A percentile compares a stretch with the other conserved stretches of the same genome.
These are phyloP conservation scores for Eurytoma californica DNA, from an alignment of 2,888 invertebrate species.

Conservation along the genomic window DNA sequence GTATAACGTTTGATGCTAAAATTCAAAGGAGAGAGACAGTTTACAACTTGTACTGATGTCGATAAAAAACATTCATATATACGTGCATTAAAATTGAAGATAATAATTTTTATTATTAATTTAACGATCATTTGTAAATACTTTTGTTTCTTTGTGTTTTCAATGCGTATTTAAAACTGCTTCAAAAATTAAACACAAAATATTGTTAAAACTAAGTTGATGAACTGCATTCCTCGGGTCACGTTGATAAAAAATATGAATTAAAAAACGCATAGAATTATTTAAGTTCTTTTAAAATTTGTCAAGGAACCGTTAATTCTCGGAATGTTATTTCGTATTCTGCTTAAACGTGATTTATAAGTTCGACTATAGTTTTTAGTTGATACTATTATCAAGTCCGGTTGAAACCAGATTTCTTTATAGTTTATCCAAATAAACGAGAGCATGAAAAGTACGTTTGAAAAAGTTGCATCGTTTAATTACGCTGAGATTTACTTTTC, in stretches of 20 bases:
- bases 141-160: no score
- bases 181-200: background rate
- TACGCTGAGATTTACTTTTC: background rate
- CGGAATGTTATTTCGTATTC: no score
- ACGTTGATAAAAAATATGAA: background rate
- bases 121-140: no score
- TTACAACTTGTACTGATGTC: background rate
- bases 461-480: background rate
- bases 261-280: background rate
- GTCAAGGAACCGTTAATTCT: no score
- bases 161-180: no score
- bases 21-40: background rate
- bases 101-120: no score
- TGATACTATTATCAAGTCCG: conserved; percentile 38
- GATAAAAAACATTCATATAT: background rate
- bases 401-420: conserved; percentile 33
- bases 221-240: background rate
- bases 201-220: background rate
- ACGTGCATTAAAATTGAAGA: background rate
- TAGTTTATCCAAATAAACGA: conserved; percentile 2
- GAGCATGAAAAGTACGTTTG: background rate
- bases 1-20: background rate
- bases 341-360: background rate
- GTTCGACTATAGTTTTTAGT: conserved; percentile 24
- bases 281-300: no score